A percentile compares a stretch with the other conserved stretches of the same genome.
Evolutionary conservation across 92 coral and sea anemone species (phyloP).

Genomic region (Micromussa lordhowensis): DNA sequence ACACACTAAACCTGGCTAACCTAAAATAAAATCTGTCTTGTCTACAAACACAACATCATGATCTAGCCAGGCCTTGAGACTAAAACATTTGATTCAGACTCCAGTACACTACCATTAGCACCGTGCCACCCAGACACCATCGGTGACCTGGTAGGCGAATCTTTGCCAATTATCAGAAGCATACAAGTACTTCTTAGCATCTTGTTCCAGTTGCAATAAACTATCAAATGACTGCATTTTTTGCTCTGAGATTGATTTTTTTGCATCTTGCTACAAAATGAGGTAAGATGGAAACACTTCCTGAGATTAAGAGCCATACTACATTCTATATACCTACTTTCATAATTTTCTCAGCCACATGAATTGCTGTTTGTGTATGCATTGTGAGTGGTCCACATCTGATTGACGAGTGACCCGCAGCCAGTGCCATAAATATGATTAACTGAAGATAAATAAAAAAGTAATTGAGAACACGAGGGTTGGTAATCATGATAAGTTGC

Average conservation of each 20-base stretch:
- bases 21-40: too few species aligned
- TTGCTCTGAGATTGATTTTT: too few species aligned
- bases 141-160: too few species aligned
- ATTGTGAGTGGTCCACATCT: conserved; percentile 91
- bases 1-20: too few species aligned
- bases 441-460: conserved; percentile 52
- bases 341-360: conserved; percentile 90
- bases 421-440: conserved; percentile 95
- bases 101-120: neutral
- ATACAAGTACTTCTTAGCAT: too few species aligned
- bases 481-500: too few species aligned
- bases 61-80: neutral
- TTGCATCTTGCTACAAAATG: too few species aligned
- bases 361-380: conserved; percentile 96
- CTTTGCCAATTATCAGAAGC: too few species aligned
- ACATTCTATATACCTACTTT: conserved; percentile 63
- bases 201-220: too few species aligned
- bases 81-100: neutral
- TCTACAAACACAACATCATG: neutral
- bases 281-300: neutral
- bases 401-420: conserved; percentile 87
- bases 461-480: too few species aligned
- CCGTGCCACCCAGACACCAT: too few species aligned
- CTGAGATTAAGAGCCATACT: neutral
- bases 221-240: too few species aligned